phyloP scores from a whole-genome alignment of 2,888 invertebrate genomes.

The Crossocerus cetratus region DNA sequence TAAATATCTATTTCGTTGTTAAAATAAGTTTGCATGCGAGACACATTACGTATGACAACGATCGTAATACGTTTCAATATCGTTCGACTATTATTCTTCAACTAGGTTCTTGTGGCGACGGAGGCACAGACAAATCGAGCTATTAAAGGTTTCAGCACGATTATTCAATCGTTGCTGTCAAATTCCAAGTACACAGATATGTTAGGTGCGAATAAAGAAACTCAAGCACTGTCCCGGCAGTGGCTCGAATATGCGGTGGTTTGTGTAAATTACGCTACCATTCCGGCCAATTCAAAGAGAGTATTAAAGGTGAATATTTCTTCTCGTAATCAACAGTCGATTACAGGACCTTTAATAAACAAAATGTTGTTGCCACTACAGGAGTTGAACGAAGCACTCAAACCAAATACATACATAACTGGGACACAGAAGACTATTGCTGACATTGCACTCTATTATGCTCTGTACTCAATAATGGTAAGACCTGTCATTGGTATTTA shows the following conservation, averaged over 20 bases:
- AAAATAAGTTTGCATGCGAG: conserved; percentile 1
- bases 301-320: conserved; percentile 77
- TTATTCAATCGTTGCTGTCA: conserved; percentile 66
- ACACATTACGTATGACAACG: neutral
- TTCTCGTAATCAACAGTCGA: neutral
- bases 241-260: conserved; percentile 84
- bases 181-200: conserved; percentile 62
- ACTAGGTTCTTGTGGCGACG: conserved; percentile 60
- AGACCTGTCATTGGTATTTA: conserved; percentile 61
- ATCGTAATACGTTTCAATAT: neutral
- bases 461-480: conserved; percentile 83
- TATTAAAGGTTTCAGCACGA: conserved; percentile 69
- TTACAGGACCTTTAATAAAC: neutral
- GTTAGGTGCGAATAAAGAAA: conserved; percentile 65
- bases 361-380: neutral
- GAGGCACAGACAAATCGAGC: conserved; percentile 56
- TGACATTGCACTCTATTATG: conserved; percentile 85
- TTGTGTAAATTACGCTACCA: conserved; percentile 79
- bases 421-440: conserved; percentile 81
- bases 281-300: conserved; percentile 76
- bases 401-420: conserved; percentile 80
- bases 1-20: conserved; percentile 48
- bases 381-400: conserved; percentile 80
- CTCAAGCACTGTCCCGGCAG: conserved; percentile 75
- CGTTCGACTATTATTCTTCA: neutral